Percentiles rank a stretch among this genome's conserved stretches.
Conservation (phyloP, 2,113 vertebrate species). For the Mustela nigripes region DNA sequence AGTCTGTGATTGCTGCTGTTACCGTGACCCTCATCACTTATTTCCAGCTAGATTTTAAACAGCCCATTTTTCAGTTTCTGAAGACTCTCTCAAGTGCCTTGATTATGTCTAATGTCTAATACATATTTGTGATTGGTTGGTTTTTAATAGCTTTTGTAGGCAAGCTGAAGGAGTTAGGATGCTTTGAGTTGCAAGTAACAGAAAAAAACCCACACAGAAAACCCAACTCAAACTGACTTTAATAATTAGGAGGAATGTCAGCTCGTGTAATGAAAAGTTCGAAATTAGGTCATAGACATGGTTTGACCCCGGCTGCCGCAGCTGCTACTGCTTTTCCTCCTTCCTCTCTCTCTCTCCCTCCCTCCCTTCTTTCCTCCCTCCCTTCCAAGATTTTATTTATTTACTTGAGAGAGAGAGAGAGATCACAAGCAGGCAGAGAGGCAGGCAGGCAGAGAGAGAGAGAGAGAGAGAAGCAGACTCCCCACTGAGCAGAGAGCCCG, state of each 20-base stretch:
- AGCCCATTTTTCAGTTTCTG: not conserved
- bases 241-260: not conserved
- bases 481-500: not conserved
- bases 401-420: not conserved
- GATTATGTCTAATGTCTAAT: not conserved
- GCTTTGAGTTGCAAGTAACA: constrained; percentile 36
- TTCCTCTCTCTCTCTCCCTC: not conserved
- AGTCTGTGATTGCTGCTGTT: not conserved
- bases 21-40: not conserved
- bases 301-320: not conserved
- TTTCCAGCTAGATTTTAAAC: not conserved
- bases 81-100: not conserved
- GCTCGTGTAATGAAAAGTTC: not conserved
- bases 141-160: not conserved
- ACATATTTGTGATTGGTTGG: constrained; percentile 25
- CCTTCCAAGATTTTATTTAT: not conserved
- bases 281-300: not conserved
- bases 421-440: not conserved
- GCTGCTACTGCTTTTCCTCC: not conserved
- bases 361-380: too few species aligned
- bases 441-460: not conserved
- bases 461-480: not conserved
- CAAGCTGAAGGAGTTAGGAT: not conserved
- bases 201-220: not conserved
- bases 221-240: not conserved